These are phyloP conservation scores for Eutolmus rufibarbis DNA, from an alignment of 2,888 invertebrate genomes.

Conservation along the genomic window DNA sequence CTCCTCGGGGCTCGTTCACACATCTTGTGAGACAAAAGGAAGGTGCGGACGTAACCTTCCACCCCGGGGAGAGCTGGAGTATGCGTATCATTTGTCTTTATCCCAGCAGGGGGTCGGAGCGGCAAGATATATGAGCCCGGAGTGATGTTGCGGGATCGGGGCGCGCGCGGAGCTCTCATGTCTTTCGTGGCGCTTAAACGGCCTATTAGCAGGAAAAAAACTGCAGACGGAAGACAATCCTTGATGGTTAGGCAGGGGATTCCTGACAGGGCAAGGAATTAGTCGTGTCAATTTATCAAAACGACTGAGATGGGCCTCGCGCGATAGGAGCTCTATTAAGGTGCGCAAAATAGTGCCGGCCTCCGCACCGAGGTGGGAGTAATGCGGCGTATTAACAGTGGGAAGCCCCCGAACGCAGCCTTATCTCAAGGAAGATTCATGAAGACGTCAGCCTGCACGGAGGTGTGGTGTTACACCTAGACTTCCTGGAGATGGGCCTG, in stretches of 20 bases:
- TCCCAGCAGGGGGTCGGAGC: slow-evolving; percentile 8
- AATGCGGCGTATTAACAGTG: slow-evolving; percentile 15
- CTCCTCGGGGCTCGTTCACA: neutral
- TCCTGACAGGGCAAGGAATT: neutral
- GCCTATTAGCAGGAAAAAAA: slow-evolving; percentile 32
- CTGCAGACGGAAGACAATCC: slow-evolving; percentile 8
- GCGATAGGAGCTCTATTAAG: slow-evolving; percentile 27
- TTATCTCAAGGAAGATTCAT: slow-evolving; percentile 19
- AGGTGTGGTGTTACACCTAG: neutral
- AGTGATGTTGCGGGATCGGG: slow-evolving; percentile 5
- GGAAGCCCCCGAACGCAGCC: neutral
- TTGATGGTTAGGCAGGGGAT: slow-evolving; percentile 16
- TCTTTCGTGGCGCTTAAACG: slow-evolving; percentile 28
- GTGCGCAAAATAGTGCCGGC: slow-evolving; percentile 1
- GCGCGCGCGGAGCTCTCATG: neutral
- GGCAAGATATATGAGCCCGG: slow-evolving; percentile 23
- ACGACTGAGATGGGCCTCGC: neutral
- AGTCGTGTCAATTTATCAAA: slow-evolving; percentile 33
- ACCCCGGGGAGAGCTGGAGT: neutral
- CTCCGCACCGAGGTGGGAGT: neutral
- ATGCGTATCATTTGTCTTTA: slow-evolving; percentile 42
- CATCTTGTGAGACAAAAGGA: slow-evolving; percentile 13
- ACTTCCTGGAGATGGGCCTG: neutral
- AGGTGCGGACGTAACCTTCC: slow-evolving; percentile 14
- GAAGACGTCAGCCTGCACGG: neutral